Conservation (phyloP, 1,140 invertebrate genomes). For the Ceratina calcarata region DNA sequence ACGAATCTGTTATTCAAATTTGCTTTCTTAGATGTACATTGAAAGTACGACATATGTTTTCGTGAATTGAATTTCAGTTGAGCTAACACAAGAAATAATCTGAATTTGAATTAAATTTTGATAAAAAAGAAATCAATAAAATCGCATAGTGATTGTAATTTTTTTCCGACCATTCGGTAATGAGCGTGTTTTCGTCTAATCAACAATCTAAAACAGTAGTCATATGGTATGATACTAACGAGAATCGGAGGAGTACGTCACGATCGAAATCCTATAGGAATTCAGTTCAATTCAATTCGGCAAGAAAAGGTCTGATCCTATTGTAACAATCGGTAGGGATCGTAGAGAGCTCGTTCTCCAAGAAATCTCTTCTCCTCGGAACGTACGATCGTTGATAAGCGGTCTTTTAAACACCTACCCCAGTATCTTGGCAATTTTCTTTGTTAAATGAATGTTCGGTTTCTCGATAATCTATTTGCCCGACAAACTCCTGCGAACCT, state of each 20-base stretch:
- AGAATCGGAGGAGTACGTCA: conserved; percentile 37
- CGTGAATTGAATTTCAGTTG: too few species aligned
- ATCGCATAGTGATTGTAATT: background rate
- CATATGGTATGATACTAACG: conserved; percentile 3
- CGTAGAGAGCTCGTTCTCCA: background rate
- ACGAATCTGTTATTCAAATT: too few species aligned
- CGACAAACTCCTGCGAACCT: background rate
- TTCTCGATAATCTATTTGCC: background rate
- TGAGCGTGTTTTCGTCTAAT: background rate
- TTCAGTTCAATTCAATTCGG: conserved; percentile 29
- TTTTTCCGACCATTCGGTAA: background rate
- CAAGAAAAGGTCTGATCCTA: conserved; percentile 33
- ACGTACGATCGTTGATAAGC: conserved; percentile 8
- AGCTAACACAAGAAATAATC: background rate
- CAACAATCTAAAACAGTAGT: background rate
- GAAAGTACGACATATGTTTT: too few species aligned
- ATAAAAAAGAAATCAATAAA: background rate
- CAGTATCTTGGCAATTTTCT: background rate
- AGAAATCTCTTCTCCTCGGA: background rate
- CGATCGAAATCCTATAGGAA: conserved; percentile 10
- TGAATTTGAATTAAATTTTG: background rate
- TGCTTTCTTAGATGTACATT: too few species aligned
- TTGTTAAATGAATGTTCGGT: background rate
- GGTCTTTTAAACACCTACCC: conserved; percentile 6
- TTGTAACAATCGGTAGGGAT: conserved; percentile 2